Percentiles rank a stretch among this genome's conserved stretches.
Evolutionary conservation across 2,888 invertebrate genomes (phyloP).

Genomic region (Amblyjoppa fuscipennis): DNA sequence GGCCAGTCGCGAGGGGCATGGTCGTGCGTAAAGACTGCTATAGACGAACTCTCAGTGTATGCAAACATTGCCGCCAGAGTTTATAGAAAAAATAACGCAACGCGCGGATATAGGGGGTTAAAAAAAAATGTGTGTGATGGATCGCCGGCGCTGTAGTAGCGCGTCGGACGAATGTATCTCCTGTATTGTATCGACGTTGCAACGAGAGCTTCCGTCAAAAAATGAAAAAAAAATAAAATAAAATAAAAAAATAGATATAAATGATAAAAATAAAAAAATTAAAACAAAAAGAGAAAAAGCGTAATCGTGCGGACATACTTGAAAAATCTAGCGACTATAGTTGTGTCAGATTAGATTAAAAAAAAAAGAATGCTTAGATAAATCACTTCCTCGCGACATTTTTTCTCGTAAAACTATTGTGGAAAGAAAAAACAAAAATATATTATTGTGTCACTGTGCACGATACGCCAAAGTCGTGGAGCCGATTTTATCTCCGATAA

Average conservation of each 20-base stretch:
- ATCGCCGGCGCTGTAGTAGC: constrained; percentile 26
- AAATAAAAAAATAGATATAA: neutral
- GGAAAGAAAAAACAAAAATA: constrained; percentile 15
- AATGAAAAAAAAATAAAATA: neutral
- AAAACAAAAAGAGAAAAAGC: neutral
- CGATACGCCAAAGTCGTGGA: constrained; percentile 57
- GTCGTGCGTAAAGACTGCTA: constrained; percentile 43
- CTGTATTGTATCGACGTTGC: constrained; percentile 32
- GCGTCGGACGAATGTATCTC: constrained; percentile 31
- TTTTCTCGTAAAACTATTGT: constrained; percentile 26
- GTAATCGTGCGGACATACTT: constrained; percentile 9
- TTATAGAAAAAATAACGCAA: constrained; percentile 21
- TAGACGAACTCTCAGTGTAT: constrained; percentile 27
- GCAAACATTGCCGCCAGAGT: constrained; percentile 34
- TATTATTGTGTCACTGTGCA: constrained; percentile 8
- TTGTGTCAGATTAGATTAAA: constrained; percentile 1
- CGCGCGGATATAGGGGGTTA: constrained; percentile 7
- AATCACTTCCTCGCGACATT: constrained; percentile 10
- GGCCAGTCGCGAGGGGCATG: constrained; percentile 29
- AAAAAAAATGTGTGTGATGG: constrained; percentile 38
- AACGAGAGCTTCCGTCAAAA: constrained; percentile 49
- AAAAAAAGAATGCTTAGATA: neutral
- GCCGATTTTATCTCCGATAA: constrained; percentile 39
- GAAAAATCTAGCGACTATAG: constrained; percentile 11
- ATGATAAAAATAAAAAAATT: neutral